Conservation (phyloP, 2,888 invertebrate genomes). For the Patella caerulea region DNA sequence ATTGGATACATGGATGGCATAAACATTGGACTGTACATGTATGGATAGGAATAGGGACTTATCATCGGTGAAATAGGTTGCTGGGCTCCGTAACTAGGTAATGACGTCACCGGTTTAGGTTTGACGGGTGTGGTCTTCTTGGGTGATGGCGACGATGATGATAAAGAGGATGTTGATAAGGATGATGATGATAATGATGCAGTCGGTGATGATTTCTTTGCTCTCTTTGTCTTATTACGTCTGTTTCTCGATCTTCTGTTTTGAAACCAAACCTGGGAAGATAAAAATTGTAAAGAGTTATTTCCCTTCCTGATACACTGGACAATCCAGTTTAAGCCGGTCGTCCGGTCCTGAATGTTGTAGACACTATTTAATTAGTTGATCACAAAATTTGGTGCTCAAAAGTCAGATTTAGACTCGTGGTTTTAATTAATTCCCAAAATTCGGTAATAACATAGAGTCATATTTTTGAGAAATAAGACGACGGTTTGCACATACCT, state of each 20-base stretch:
- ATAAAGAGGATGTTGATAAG: background rate
- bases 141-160: slow-evolving; percentile 5
- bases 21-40: slow-evolving; percentile 3
- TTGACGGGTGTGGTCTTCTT: background rate
- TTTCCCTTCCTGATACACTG: too few relatives aligned
- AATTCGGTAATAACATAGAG: too few relatives aligned
- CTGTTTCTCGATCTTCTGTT: background rate
- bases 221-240: background rate
- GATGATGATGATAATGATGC: background rate
- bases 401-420: too few relatives aligned
- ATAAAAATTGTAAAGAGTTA: background rate
- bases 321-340: too few relatives aligned
- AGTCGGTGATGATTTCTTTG: background rate
- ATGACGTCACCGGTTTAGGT: background rate
- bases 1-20: slow-evolving; percentile 1
- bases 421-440: too few relatives aligned
- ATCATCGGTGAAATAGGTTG: background rate
- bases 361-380: too few relatives aligned
- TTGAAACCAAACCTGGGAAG: background rate
- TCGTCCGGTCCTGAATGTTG: too few relatives aligned
- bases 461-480: too few relatives aligned
- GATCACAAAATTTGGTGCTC: too few relatives aligned
- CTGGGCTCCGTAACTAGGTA: background rate
- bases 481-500: background rate
- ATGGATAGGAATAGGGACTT: background rate